phyloP scores from a whole-genome alignment of 2,797 vertebrate genomes.

The Chlorospingus semifuscus region DNA sequence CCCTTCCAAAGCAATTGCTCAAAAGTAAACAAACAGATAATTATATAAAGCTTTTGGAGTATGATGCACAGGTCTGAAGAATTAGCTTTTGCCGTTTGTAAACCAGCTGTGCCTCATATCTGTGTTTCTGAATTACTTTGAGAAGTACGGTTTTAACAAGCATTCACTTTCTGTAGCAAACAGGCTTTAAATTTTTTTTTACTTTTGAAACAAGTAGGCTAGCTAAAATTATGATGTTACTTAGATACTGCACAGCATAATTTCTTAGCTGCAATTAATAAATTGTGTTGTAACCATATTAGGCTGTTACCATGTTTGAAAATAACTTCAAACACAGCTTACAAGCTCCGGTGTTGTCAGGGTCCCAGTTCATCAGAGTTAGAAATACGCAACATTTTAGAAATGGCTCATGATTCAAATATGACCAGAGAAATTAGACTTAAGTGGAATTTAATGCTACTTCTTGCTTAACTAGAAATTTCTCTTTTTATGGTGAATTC shows the following conservation, averaged over 20 bases:
- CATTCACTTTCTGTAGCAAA: not conserved
- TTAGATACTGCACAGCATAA: not conserved
- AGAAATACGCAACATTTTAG: not conserved
- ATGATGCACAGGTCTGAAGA: not conserved
- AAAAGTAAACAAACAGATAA: not conserved
- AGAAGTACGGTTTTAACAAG: not conserved
- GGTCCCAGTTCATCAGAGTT: not conserved
- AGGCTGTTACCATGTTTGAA: constrained; percentile 2
- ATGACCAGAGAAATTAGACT: not conserved
- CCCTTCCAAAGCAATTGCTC: not conserved
- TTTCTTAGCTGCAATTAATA: constrained; percentile 12
- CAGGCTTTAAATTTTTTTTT: not conserved
- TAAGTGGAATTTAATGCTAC: not conserved
- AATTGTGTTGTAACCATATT: not conserved
- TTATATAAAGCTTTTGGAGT: not conserved
- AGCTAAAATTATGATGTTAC: not conserved
- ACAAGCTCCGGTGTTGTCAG: not conserved
- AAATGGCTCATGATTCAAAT: constrained; percentile 26
- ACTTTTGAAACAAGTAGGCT: not conserved
- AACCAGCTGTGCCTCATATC: not conserved
- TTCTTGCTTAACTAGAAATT: not conserved
- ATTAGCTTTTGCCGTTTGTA: not conserved
- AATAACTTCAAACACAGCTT: constrained; percentile 19
- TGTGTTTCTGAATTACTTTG: not conserved
- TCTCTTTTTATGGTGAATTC: not conserved